phyloP scores from a whole-genome alignment of 92 coral and sea anemone genomes.

The Bergia sp. region DNA sequence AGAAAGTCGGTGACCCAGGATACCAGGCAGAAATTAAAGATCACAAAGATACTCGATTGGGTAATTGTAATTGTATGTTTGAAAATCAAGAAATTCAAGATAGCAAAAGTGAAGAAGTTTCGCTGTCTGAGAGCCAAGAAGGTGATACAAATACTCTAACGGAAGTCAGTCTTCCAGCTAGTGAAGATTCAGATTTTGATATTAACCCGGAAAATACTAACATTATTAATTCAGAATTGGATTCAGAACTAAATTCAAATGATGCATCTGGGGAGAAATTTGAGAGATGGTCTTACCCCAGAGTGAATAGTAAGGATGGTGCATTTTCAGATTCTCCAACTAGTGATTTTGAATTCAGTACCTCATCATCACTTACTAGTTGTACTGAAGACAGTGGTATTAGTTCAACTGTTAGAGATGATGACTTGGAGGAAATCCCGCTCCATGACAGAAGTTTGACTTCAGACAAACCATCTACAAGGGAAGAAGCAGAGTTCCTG shows the following conservation, averaged over 20 bases:
- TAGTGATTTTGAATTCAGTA: constrained; percentile 87
- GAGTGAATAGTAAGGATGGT: constrained; percentile 56
- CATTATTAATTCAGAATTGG: background rate
- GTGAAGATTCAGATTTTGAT: background rate
- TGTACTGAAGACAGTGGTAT: constrained; percentile 98
- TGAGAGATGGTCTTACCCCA: constrained; percentile 33
- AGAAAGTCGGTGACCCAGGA: constrained; percentile 3
- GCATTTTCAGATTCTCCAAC: constrained; percentile 79
- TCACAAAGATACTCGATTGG: background rate
- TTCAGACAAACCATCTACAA: constrained; percentile 6
- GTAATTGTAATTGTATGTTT: background rate
- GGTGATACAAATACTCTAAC: constrained; percentile 7
- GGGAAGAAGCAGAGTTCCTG: constrained; percentile 71
- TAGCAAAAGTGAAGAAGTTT: background rate
- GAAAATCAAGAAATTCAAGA: constrained; percentile 19
- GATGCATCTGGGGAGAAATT: constrained; percentile 4
- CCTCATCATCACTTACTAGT: constrained; percentile 83
- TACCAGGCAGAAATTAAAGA: background rate
- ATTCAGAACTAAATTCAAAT: constrained; percentile 8
- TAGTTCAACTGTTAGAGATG: constrained; percentile 94
- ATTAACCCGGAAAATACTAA: background rate
- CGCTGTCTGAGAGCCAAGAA: constrained; percentile 13
- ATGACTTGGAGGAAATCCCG: constrained; percentile 95
- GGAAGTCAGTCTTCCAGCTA: constrained; percentile 4
- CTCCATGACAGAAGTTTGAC: constrained; percentile 59